Evolutionary conservation across 2,113 vertebrate species (phyloP), one percentile per base, ranked within the genome.

Genomic region (Nestor notabilis): DNA sequence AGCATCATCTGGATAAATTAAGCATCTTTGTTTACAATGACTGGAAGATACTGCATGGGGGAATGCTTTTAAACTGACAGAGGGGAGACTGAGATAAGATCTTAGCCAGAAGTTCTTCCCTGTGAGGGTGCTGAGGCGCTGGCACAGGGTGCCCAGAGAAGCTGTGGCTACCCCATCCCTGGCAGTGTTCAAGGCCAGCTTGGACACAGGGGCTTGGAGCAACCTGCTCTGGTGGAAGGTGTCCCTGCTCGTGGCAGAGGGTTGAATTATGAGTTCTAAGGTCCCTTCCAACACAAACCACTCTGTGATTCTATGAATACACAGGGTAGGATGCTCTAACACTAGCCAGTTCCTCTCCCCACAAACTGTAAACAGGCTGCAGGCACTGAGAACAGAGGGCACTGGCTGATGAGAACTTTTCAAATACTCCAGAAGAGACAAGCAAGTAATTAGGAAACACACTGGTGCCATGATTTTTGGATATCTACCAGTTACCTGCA

Each of bases 391-490:
- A 50, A 29, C 17, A 17, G 20, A 2, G 50, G 8, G 19, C 60
- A 44, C 21, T 1, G 17, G 21, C 6, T 9, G 52, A 18, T 6
- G 29, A 76, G 35, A 49, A 27, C 58, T 28, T 5, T 3, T 17
- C 66, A 61, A 50, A 55, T 63, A n/a, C 68, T 63, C 55, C 60
- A 39, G 11, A 17, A 76, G 10, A 69, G 46, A 41, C 74, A 31
- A 87, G 52, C 33, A 29, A 66, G 53, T 6, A 33, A 33, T 18
- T 64, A 52, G 11, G 41, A 78, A 53, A 64, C 44, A 56, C 27
- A 12, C 20, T 0, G 29, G 9, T 35, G 55, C 1, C 0, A 14
- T 24, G 21, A 43, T 18, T 55, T 71, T 27, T 76, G 75, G 33
- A 79, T 44, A 63, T n/a, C 37, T 39, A 33, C 64, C 58, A 56